These are phyloP conservation scores for Chorisops tibialis DNA, from an alignment of 2,888 invertebrate species.

Conservation along the genomic window DNA sequence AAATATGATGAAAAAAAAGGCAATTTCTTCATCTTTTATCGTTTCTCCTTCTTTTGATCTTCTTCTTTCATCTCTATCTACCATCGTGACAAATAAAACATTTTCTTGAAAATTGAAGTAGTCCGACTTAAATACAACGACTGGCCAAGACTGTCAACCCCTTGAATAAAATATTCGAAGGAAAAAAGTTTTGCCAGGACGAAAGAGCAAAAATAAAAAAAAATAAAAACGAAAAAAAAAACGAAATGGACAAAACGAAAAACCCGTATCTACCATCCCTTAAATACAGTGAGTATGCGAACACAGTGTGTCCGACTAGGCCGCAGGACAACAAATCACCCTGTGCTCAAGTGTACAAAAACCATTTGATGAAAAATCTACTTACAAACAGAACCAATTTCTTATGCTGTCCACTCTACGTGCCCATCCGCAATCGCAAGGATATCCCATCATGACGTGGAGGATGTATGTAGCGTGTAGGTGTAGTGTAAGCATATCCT, in stretches of 20 bases:
- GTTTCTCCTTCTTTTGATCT: background rate
- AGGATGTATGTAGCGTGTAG: constrained; percentile 15
- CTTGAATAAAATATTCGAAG: constrained; percentile 24
- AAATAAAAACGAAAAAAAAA: constrained; percentile 5
- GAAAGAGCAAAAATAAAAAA: constrained; percentile 14
- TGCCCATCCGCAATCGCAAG: constrained; percentile 35
- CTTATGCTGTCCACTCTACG: constrained; percentile 40
- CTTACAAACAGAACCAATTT: constrained; percentile 41
- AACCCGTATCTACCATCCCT: background rate
- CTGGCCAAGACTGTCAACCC: constrained; percentile 20
- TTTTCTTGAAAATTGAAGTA: constrained; percentile 26
- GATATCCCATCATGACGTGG: constrained; percentile 26
- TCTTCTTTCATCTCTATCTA: background rate
- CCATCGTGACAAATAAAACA: constrained; percentile 20
- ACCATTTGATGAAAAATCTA: constrained; percentile 40
- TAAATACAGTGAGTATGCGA: constrained; percentile 5
- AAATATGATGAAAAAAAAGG: background rate
- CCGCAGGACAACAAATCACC: constrained; percentile 34
- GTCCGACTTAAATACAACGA: constrained; percentile 23
- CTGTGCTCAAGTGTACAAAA: constrained; percentile 32
- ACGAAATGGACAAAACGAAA: background rate
- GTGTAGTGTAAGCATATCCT: constrained; percentile 24
- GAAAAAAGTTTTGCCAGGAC: constrained; percentile 7
- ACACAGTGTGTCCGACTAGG: constrained; percentile 21
- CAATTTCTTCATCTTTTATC: constrained; percentile 1